Percentiles rank a stretch among this genome's conserved stretches.
These are phyloP conservation scores for Drosophila novamexicana DNA, from an alignment of 1,140 invertebrate species.

Conservation along the genomic window DNA sequence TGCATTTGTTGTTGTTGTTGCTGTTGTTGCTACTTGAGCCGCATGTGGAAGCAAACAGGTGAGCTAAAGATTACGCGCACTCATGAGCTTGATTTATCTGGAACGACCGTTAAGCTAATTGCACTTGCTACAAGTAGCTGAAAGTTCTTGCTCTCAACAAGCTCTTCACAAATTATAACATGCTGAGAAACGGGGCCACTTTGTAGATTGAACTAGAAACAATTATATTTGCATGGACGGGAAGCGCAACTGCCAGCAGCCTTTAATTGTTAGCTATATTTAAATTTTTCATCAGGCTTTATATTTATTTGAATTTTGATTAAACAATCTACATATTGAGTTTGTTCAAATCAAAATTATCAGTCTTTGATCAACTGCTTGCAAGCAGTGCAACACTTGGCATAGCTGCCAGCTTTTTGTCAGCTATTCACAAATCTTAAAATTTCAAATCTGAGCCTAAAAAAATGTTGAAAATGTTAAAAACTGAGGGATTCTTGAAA, in stretches of 20 bases:
- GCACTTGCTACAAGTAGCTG: neutral
- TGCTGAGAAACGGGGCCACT: too few relatives aligned
- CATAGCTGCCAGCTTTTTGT: neutral
- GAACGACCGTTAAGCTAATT: neutral
- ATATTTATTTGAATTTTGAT: too few relatives aligned
- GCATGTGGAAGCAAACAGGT: constrained; percentile 13
- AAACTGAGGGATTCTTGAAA: too few relatives aligned
- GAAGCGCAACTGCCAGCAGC: neutral
- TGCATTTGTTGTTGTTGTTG: neutral
- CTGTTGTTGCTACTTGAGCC: neutral
- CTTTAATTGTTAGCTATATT: neutral
- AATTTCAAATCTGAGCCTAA: too few relatives aligned
- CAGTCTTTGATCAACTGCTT: neutral
- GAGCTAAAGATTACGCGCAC: neutral
- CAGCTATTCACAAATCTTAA: too few relatives aligned
- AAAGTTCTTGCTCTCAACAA: neutral
- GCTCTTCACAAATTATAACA: too few relatives aligned
- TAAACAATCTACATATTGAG: too few relatives aligned
- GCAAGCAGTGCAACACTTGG: neutral
- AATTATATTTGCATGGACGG: too few relatives aligned
- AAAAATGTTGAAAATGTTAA: too few relatives aligned
- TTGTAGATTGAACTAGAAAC: too few relatives aligned
- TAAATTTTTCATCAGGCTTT: too few relatives aligned
- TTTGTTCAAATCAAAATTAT: too few relatives aligned
- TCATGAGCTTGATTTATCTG: neutral